Evolutionary conservation across 2,888 invertebrate species (phyloP).

Genomic region (Scaptomyza tumidula): DNA sequence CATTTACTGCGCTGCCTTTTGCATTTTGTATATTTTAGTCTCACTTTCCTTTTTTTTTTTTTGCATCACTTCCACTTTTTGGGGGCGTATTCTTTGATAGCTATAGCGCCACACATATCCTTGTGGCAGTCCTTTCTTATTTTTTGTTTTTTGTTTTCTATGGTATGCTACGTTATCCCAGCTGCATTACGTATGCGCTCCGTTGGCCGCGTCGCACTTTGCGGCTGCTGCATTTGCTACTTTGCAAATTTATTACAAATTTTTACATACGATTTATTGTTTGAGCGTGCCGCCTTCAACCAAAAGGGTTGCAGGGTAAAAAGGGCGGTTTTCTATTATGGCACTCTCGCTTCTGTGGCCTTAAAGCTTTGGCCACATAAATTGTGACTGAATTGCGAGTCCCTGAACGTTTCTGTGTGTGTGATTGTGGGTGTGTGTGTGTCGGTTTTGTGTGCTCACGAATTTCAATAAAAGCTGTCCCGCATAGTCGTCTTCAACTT

Average conservation of each 20-base stretch:
- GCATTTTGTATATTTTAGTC: conserved; percentile 49
- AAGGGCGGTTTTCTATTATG: conserved; percentile 56
- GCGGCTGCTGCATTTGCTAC: conserved; percentile 69
- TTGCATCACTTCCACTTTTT: neutral
- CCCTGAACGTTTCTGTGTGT: neutral
- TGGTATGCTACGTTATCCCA: conserved; percentile 70
- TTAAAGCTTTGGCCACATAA: conserved; percentile 48
- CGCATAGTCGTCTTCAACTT: conserved; percentile 51
- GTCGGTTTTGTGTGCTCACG: conserved; percentile 42
- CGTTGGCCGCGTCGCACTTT: conserved; percentile 58
- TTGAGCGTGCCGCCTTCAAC: conserved; percentile 56
- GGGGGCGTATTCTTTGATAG: conserved; percentile 19
- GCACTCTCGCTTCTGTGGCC: conserved; percentile 29
- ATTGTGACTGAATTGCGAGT: conserved; percentile 29
- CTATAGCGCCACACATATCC: conserved; percentile 44
- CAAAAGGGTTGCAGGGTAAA: neutral
- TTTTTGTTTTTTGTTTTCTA: conserved; percentile 23
- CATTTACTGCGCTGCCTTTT: conserved; percentile 56
- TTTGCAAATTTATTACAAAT: conserved; percentile 77
- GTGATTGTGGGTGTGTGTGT: conserved; percentile 1
- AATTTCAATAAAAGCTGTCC: conserved; percentile 61
- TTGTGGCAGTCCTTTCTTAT: conserved; percentile 52
- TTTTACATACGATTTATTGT: conserved; percentile 78
- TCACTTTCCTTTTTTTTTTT: conserved; percentile 17
- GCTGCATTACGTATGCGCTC: conserved; percentile 70